These are phyloP conservation scores for Mormyrus proboscirostris DNA, from an alignment of 2,797 vertebrate species.

Conservation along the genomic window DNA sequence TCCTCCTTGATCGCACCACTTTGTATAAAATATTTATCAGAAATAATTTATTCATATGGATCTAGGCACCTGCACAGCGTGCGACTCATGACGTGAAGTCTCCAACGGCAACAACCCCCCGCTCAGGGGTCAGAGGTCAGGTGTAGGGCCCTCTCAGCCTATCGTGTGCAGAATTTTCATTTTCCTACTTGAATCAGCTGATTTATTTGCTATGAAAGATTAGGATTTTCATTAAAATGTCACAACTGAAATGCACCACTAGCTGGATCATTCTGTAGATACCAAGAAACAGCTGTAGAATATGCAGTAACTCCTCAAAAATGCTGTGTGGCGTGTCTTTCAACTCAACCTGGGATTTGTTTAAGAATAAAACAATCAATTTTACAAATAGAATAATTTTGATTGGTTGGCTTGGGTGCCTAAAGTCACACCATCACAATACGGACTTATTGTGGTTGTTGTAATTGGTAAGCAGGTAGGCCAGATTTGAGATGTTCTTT, in stretches of 20 bases:
- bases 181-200: background rate
- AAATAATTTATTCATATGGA: background rate
- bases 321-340: background rate
- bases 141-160: background rate
- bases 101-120: background rate
- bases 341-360: background rate
- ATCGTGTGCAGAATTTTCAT: background rate
- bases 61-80: background rate
- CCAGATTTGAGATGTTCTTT: background rate
- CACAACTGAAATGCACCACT: background rate
- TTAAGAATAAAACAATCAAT: background rate
- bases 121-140: background rate
- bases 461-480: background rate
- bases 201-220: background rate
- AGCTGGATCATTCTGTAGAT: background rate
- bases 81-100: background rate
- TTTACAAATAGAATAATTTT: background rate
- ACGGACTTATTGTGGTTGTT: background rate
- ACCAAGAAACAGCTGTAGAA: background rate
- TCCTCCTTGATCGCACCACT: background rate
- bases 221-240: background rate
- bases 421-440: background rate
- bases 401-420: background rate
- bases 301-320: background rate
- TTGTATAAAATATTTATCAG: background rate